Conservation (phyloP, 2,113 vertebrate genomes). For the Rhabdomys dilectus region DNA sequence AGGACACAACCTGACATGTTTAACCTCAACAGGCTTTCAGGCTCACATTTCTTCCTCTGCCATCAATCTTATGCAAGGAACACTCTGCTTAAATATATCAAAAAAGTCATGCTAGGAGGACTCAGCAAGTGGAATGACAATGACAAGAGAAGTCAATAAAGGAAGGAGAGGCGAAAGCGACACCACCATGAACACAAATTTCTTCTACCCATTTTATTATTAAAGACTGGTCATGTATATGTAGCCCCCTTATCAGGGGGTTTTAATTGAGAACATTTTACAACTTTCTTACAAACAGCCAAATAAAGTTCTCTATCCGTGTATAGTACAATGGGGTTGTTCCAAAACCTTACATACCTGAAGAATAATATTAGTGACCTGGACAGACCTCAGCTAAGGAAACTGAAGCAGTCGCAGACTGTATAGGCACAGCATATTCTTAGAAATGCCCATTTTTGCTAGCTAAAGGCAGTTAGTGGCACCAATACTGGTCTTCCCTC, state of each 20-base stretch:
- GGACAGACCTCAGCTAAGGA: neutral
- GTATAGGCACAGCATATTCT: neutral
- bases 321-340: neutral
- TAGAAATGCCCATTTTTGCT: neutral
- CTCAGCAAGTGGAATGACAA: neutral
- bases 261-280: neutral
- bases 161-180: neutral
- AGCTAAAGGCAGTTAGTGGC: neutral
- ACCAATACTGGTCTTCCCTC: neutral
- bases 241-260: neutral
- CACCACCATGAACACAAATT: neutral
- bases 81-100: neutral
- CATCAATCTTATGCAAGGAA: neutral
- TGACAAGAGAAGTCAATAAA: fast-evolving
- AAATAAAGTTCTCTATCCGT: neutral
- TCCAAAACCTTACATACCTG: neutral
- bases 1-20: neutral
- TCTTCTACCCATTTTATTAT: neutral
- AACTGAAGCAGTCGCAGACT: neutral
- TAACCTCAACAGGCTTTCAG: neutral
- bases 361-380: neutral
- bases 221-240: neutral
- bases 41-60: neutral
- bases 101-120: neutral
- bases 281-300: neutral